phyloP scores from a whole-genome alignment of 2,888 invertebrate species.

The Epirrita christyi region DNA sequence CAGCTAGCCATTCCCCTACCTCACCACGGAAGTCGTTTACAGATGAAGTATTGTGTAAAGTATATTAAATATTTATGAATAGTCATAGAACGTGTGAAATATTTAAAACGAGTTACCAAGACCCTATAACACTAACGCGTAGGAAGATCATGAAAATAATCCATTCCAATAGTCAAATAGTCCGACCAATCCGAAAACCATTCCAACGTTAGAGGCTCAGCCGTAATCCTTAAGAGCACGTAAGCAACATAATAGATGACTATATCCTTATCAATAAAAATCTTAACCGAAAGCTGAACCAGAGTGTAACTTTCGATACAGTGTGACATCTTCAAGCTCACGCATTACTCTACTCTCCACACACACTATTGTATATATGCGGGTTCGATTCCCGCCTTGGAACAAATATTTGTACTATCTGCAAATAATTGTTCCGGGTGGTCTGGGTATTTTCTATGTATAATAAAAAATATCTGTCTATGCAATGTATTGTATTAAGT shows the following conservation, averaged over 20 bases:
- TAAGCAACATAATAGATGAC: constrained; percentile 70
- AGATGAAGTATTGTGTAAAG: not conserved
- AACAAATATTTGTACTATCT: no score
- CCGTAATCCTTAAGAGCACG: constrained; percentile 39
- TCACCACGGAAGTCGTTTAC: no score
- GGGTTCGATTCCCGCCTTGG: no score
- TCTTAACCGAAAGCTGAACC: constrained; percentile 69
- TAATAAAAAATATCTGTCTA: no score
- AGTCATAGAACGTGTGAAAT: constrained; percentile 16
- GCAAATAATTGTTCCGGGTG: no score
- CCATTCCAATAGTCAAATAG: constrained; percentile 29
- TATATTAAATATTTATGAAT: constrained; percentile 20
- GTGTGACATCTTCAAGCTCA: constrained; percentile 2
- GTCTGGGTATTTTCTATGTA: no score
- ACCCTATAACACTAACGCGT: constrained; percentile 7
- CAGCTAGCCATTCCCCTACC: no score
- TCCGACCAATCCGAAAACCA: constrained; percentile 30
- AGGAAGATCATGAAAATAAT: constrained; percentile 24
- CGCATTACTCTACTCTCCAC: not conserved
- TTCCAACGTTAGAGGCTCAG: constrained; percentile 20
- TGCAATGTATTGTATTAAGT: no score
- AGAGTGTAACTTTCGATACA: constrained; percentile 3
- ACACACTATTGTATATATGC: no score
- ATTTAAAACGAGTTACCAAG: constrained; percentile 19
- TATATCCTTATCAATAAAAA: constrained; percentile 76